These are phyloP conservation scores for Irena cyanogastra DNA, from an alignment of 2,113 vertebrate genomes.

Conservation along the genomic window DNA sequence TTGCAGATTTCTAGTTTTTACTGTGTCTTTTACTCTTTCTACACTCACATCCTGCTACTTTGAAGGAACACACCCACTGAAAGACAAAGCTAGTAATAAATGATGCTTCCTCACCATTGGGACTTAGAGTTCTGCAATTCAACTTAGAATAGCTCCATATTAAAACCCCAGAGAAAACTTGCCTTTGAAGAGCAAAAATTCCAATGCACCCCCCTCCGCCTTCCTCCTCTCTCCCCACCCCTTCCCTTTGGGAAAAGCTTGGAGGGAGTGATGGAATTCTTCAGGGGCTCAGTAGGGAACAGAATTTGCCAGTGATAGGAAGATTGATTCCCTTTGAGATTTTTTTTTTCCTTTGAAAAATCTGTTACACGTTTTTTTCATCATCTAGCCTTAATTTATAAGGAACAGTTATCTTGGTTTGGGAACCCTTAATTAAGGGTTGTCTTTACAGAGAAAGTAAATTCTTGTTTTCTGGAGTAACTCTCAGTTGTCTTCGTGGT, in stretches of 20 bases:
- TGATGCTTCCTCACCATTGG: not conserved
- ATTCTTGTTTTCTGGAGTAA: not conserved
- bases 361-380: not conserved
- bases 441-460: not conserved
- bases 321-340: not conserved
- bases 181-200: not conserved
- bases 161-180: not conserved
- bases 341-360: not conserved
- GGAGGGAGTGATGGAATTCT: not conserved
- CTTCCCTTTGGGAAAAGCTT: not conserved
- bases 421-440: not conserved
- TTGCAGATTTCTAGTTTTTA: not conserved
- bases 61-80: not conserved
- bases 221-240: no score
- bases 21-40: not conserved
- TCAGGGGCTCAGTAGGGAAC: not conserved
- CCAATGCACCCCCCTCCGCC: not conserved
- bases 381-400: not conserved
- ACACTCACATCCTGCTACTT: not conserved
- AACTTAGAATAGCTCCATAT: not conserved
- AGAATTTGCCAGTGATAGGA: not conserved
- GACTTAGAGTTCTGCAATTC: not conserved
- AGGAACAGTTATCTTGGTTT: not conserved
- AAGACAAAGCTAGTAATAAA: conserved; percentile 6
- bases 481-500: not conserved